Evolutionary conservation across 2,113 vertebrate species (phyloP), one percentile per base, ranked within the genome.

Genomic region (Proterorhinus semilunaris): DNA sequence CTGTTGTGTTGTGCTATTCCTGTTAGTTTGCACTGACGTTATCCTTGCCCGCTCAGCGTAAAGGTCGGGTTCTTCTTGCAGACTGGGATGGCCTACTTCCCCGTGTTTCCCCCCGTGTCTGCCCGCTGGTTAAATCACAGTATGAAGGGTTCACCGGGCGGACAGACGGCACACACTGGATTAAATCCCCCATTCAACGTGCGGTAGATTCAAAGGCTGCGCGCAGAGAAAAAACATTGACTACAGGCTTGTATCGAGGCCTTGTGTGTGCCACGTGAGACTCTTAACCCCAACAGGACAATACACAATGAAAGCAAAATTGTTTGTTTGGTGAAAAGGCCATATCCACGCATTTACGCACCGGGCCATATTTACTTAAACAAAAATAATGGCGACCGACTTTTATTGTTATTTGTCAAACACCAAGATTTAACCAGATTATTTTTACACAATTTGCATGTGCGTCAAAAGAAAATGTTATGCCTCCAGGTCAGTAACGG

Each of bases 401-500:
- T 36, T 36, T 36, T 36, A 3, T 36, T 36, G 27, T 36, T 36
- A 36, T 36, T 36, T 36, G 3, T 36, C 27, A 3, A 36, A 0
- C 27, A 1, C 27, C 27, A 36, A 36, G 27, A 36, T 36, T 36
- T 36, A 36, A 36, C 27, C 27, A 36, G 2, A 36, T 36, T 36
- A 36, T 36, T 36, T 1, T 36, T 36, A 36, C 27, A 36, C 27
- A 36, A 36, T 36, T 36, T 36, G 27, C 27, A 36, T 36, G 27
- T 36, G 27, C 27, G 27, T 36, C 27, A 36, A 36, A 36, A 36
- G 27, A 36, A 36, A 36, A 36, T 36, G 3, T 36, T n/a, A 5
- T 69, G 55, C 8, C 12, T 50, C 4, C 9, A 99, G 98, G 98
- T 97, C 95, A 0, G 90, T 99, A 70, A 97, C 95, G 0, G 98